Conservation (phyloP, 2,113 vertebrate genomes). For the Spilogale gracilis region DNA sequence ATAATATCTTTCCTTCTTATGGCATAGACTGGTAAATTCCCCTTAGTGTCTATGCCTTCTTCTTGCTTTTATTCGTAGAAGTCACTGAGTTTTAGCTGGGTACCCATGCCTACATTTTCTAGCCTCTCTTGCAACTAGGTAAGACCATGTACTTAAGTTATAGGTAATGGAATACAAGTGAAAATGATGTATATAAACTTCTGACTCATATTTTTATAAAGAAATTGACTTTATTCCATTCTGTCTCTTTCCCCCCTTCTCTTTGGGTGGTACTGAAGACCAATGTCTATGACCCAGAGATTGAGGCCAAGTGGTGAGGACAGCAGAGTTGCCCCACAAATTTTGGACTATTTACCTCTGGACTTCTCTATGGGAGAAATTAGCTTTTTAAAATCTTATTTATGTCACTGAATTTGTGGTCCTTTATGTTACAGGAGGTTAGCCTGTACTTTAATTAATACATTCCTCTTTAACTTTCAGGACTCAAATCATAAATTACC, state of each 20-base stretch:
- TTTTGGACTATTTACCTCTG: neutral
- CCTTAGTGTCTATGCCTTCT: neutral
- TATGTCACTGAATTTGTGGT: neutral
- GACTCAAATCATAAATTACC: neutral
- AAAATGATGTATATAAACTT: neutral
- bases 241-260: neutral
- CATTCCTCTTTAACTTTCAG: neutral
- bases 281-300: neutral
- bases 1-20: neutral
- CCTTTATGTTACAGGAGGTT: neutral
- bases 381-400: neutral
- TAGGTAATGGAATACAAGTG: neutral
- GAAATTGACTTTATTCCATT: constrained; percentile 7
- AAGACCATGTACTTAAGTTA: constrained; percentile 15
- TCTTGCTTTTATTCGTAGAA: constrained; percentile 30
- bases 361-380: neutral
- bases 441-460: neutral
- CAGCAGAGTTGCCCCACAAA: neutral
- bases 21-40: neutral
- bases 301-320: constrained; percentile 1
- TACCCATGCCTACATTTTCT: neutral
- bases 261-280: neutral
- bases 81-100: neutral
- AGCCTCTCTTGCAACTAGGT: neutral
- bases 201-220: neutral